Evolutionary conservation across 2,113 vertebrate genomes (phyloP), one percentile per base, ranked within the genome.

Genomic region (Ptychochromis oligacanthus): DNA sequence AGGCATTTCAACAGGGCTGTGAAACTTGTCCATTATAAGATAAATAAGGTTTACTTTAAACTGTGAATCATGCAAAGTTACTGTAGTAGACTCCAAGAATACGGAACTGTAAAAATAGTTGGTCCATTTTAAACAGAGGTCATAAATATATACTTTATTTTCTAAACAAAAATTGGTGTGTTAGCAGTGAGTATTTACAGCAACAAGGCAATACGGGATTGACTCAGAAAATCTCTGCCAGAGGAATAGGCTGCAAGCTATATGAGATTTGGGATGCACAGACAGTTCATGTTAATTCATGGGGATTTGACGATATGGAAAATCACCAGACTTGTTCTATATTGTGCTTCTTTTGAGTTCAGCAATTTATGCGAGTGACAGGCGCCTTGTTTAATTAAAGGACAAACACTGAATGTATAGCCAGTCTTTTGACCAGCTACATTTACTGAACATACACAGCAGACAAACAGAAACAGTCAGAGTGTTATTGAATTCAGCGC

Each of bases 401-500:
- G 17, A 81, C 34, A 15, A 70, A 60, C 20, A 36, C 4, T 64
- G 26, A 61, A 60, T 31, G 55, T n/a, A 36, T 31, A 59, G 26
- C 36, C 14, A 26, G 38, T 28, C 38, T 58, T 88, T 26, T 46
- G 17, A 64, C 28, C 75, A 34, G 86, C 67, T 80, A 36, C 79
- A 77, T 89, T 86, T 86, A 72, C 59, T 70, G 40, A 70, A 49
- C 40, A 22, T 43, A 52, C 26, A 34, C 49, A 38, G 56, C 12
- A 20, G 31, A 72, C 43, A 52, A 31, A 31, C 26, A 72, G 65
- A 72, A 72, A 57, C 46, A 38, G 56, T 78, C 24, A 65, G 28
- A 70, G 61, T 77, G 75, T 81, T 74, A 57, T 46, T 36, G 74
- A 61, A 84, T 77, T 82, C 31, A 76, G 54, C 55, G 1, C 36